Base-by-base conservation (phyloP, 2,113 vertebrate genomes). In the Myrmecobius fasciatus region DNA sequence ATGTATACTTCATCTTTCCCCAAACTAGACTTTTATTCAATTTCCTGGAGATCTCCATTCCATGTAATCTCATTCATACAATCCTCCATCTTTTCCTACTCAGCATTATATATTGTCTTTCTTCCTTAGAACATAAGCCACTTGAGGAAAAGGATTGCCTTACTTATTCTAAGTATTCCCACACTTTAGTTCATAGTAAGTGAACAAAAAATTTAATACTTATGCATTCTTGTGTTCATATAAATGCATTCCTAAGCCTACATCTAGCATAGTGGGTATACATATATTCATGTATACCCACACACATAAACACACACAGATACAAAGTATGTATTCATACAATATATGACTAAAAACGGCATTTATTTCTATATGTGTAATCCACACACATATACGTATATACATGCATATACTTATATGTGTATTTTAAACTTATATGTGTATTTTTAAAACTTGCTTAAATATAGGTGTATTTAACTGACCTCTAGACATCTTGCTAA, bases 321-420 rank as follows among this genome's bases (percentile, higher is more conserved):
- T 2, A 56, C 2, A 26, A 22, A 56, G 0, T 56, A 56, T 26
- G 26, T 67, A 67, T 31, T 67, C 3, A 75, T n/a, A 75, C 1
- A n/a, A 3, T n/a, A 0, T 75, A n/a, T 43, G 36, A 60, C 56
- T 60, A 60, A 60, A 54, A 60, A 60, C 36, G 54, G 54, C 10
- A 2, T 52, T 14, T 56, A 9, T 56, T 0, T 56, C 2, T 56
- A 51, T 10, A 51, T 54, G 6, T 17, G 24, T 22, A 26, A 6
- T 53, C 4, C 20, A 52, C 52, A 10, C 12, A 7, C 3, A 24
- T 24, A 36, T 36, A 67, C 17, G 1, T 17, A 67, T 0, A 36
- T 12, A 31, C 2, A 3, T 17, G 4, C 11, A 20, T n/a, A n/a
- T 6, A n/a, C 3, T 20, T n/a, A 6, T n/a, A 20, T 75, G 5